A percentile compares a stretch with the other conserved stretches of the same genome.
phyloP scores from a whole-genome alignment of 37 sponge, comb jelly and placozoan genomes.

The Crambe crambe region DNA sequence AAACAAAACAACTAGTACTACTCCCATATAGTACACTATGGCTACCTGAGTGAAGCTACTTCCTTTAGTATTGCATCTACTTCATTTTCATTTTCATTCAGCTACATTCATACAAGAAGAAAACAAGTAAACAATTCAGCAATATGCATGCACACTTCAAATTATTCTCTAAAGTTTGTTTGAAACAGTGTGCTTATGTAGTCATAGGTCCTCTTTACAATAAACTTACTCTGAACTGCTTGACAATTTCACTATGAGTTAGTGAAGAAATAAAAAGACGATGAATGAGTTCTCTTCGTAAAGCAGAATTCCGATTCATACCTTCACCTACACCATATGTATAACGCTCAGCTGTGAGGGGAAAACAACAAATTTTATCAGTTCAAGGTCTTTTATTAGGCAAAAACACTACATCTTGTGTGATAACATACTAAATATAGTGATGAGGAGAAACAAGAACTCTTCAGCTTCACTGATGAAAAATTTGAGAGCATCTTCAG shows the following conservation, averaged over 20 bases:
- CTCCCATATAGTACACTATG: no score
- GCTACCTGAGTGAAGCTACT: constrained; percentile 52
- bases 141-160: no score
- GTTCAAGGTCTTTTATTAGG: neutral
- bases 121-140: no score
- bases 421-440: constrained; percentile 49
- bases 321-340: constrained; percentile 64
- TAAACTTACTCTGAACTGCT: constrained; percentile 60
- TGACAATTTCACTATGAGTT: constrained; percentile 70
- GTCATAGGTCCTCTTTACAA: neutral
- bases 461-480: constrained; percentile 75
- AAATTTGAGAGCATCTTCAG: constrained; percentile 64
- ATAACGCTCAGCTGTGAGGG: constrained; percentile 67
- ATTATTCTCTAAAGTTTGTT: no score
- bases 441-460: constrained; percentile 71
- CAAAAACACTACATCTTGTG: neutral
- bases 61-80: constrained; percentile 40
- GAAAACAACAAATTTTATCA: neutral
- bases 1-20: no score
- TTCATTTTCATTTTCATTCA: constrained; percentile 60
- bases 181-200: neutral
- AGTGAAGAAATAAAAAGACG: constrained; percentile 51
- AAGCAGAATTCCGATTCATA: constrained; percentile 23
- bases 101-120: constrained; percentile 40
- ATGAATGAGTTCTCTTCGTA: constrained; percentile 72